These are phyloP conservation scores for Grus americana DNA, from an alignment of 2,113 vertebrate genomes.

Conservation along the genomic window DNA sequence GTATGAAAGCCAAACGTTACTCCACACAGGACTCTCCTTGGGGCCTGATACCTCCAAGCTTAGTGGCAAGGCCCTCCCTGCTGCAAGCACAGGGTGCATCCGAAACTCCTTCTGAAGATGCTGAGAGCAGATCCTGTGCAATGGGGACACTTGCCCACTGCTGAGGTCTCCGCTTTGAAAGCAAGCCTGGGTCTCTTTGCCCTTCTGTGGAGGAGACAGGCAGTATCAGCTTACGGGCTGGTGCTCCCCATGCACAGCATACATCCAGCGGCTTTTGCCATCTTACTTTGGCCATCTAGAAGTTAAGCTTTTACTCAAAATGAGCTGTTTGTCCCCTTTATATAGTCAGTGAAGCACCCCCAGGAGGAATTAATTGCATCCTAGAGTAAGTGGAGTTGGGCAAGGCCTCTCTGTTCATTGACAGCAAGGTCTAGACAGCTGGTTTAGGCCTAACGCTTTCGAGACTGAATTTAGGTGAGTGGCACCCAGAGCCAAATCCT, in stretches of 20 bases:
- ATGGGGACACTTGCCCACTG: neutral
- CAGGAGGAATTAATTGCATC: neutral
- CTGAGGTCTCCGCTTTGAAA: neutral
- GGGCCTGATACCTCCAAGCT: neutral
- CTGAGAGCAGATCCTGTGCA: neutral
- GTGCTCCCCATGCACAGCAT: rapidly evolving
- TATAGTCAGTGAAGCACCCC: neutral
- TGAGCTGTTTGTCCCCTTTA: neutral
- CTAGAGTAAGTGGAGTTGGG: neutral
- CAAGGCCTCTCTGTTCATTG: neutral
- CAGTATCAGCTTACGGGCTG: rapidly evolving
- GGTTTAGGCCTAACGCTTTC: neutral
- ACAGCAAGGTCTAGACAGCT: neutral
- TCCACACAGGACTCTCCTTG: neutral
- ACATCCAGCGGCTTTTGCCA: neutral
- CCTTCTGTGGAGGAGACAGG: neutral
- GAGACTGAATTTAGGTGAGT: neutral
- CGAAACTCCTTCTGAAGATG: neutral
- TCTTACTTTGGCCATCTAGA: neutral
- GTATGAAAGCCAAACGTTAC: neutral
- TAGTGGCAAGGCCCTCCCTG: neutral
- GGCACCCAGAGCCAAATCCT: neutral
- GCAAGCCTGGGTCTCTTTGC: neutral
- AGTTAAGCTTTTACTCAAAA: neutral
- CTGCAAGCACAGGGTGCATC: neutral